Base-by-base conservation (phyloP, 2,888 invertebrate species). In the Spilosoma lubricipeda region DNA sequence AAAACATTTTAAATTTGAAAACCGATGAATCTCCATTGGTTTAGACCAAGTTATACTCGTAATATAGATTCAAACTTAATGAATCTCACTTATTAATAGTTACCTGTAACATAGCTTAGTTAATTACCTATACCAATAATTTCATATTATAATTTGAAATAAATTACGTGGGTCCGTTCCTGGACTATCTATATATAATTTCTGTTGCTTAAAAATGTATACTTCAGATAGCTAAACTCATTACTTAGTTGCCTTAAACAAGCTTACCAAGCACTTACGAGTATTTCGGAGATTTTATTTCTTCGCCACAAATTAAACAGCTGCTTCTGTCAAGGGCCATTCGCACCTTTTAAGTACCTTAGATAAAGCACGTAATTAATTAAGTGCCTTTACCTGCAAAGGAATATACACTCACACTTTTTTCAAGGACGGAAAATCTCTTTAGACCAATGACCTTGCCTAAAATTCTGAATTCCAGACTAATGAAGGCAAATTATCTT, bases 401-500 rank as follows among this genome's bases (percentile, higher is more conserved):
- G 33, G 23, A 27, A 59, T n/a, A 67, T 63, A 48, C 33, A 72
- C 45, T 64, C 48, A 30, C 30, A 72, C 71, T 63, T 67, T 67
- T 67, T 45, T 68, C 45, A 45, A 36, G 59, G 48, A 48, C 36
- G n/a, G 7, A 13, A 33, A 33, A 68, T 27, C 68, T 30, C 63
- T 30, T 18, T 8, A 7, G 27, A 36, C n/a, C 68, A n/a, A 68
- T 13, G 18, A 63, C 73, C 48, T 67, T 72, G 23, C 23, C 23
- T 23, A 30, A 48, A 66, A 72, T 23, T 18, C 63, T 20, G 9
- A 27, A 67, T 30, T 59, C 36, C 0, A 52, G n/a, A 48, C n/a
- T 68, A 39, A 68, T 48, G 68, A 33, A 33, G n/a, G 68, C 45
- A 33, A n/a, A 64, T 67, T 81, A 80, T 76, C 74, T 77, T 77